Evolutionary conservation across 1,140 invertebrate genomes (phyloP).

Genomic region (Drosophila carrolli): DNA sequence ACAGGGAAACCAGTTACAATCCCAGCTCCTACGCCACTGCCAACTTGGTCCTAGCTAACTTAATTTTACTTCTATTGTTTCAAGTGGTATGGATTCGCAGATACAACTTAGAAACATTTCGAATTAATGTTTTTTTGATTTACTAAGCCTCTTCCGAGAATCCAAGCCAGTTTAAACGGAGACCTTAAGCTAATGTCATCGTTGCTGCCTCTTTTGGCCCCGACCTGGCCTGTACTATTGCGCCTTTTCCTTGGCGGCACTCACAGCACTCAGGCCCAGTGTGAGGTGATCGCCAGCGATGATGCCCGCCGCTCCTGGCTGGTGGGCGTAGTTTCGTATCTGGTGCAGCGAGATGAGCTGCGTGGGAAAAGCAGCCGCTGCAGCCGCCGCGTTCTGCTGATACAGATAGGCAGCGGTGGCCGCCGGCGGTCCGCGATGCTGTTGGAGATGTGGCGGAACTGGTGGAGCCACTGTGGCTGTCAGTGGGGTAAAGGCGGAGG

Average conservation of each 20-base stretch:
- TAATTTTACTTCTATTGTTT: conserved; percentile 14
- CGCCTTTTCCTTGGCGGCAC: conserved; percentile 79
- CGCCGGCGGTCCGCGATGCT: conserved; percentile 86
- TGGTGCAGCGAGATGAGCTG: conserved; percentile 98
- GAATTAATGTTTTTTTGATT: neutral
- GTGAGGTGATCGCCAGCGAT: conserved; percentile 79
- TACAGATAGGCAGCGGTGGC: conserved; percentile 75
- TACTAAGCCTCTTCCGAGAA: neutral
- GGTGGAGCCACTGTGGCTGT: conserved; percentile 88
- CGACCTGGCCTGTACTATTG: conserved; percentile 78
- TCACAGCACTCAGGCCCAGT: conserved; percentile 71
- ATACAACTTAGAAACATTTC: neutral
- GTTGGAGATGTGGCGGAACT: conserved; percentile 89
- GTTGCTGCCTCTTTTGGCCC: conserved; percentile 60
- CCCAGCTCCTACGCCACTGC: neutral
- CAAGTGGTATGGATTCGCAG: conserved; percentile 15
- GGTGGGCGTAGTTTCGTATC: conserved; percentile 98
- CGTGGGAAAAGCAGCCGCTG: conserved; percentile 90
- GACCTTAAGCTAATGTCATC: conserved; percentile 51
- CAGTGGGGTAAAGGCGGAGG: conserved; percentile 94
- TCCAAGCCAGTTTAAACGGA: conserved; percentile 30
- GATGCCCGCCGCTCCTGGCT: conserved; percentile 87
- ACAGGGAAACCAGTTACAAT: conserved; percentile 3
- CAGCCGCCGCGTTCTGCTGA: conserved; percentile 86
- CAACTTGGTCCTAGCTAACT: conserved; percentile 24